Evolutionary conservation across 2,888 invertebrate species (phyloP), one percentile per base, ranked within the genome.

Genomic region (Adelphocoris suturalis): DNA sequence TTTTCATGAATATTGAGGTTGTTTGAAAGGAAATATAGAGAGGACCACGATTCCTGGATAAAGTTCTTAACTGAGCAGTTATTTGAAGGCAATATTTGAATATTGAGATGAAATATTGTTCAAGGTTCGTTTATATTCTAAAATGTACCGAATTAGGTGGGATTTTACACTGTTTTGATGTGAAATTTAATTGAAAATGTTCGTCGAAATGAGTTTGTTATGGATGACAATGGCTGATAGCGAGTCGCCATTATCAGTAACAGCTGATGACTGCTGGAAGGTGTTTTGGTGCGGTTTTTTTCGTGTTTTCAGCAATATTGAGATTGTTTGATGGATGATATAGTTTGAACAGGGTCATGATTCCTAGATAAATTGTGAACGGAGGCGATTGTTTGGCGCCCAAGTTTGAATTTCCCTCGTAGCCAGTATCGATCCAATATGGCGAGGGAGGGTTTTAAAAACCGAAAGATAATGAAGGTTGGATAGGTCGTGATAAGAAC

Each of bases 341-440:
- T 37, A 37, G 37, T 37, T 68, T 4, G 68, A 23, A 68, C 3
- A 19, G 23, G 11, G 23, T 9, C 23, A 68, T 23, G 91, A 91
- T 90, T 90, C 91, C 57, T 91, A 84, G 57, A 46, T 80, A 89
- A 88, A n/a, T 68, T 86, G 90, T 90, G 84, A 90, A 89, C 89
- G 89, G 84, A 48, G 82, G 27, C 16, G 13, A 19, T 46, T 46
- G 3, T 85, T 81, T 90, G 90, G 90, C 90, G 82, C 52, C 46
- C 5, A 2, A 82, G 85, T 85, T 85, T 85, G 85, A 85, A 85
- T 52, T 19, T 85, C 89, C 48, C 82, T 84, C 89, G 90, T 87
- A 75, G 87, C 76, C 90, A 89, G 61, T 91, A 90, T 91, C 91
- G 91, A 91, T 91, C 91, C 90, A 91, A 91, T 89, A 91, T 91